These are phyloP conservation scores for Lochmaea crataegi DNA, from an alignment of 2,888 invertebrate genomes.

Conservation along the genomic window DNA sequence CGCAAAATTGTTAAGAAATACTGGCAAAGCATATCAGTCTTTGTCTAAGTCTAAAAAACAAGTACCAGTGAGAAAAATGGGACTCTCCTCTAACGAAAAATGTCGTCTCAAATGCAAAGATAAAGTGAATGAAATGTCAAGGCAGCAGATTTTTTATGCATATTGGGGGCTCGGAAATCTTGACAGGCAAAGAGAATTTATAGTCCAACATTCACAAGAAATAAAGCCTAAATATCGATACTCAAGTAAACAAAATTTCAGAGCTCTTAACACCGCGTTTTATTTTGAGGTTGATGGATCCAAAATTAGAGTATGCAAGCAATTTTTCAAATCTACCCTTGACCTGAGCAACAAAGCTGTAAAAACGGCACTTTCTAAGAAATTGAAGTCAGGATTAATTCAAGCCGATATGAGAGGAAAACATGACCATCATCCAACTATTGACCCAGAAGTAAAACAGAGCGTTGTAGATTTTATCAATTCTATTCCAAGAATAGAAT, in stretches of 20 bases:
- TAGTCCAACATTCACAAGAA: slow-evolving; percentile 12
- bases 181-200: slow-evolving; percentile 20
- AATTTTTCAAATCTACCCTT: slow-evolving; percentile 34
- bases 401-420: slow-evolving; percentile 31
- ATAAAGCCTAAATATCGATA: slow-evolving; percentile 24
- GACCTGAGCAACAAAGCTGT: slow-evolving; percentile 19
- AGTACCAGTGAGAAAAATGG: slow-evolving; percentile 19
- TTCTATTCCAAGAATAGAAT: slow-evolving; percentile 20
- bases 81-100: background rate
- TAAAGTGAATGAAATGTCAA: slow-evolving; percentile 16
- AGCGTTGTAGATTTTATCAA: slow-evolving; percentile 21
- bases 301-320: slow-evolving; percentile 35
- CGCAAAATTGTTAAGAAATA: slow-evolving; percentile 13
- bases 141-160: slow-evolving; percentile 1
- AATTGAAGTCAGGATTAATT: slow-evolving; percentile 1
- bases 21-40: slow-evolving; percentile 17
- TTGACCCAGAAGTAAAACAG: slow-evolving; percentile 13
- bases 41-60: slow-evolving; percentile 23
- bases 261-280: slow-evolving; percentile 27
- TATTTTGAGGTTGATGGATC: slow-evolving; percentile 29
- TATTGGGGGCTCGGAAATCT: slow-evolving; percentile 23
- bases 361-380: slow-evolving; percentile 12
- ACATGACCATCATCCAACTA: background rate
- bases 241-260: slow-evolving; percentile 18
- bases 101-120: slow-evolving; percentile 23